Evolutionary conservation across 2,113 vertebrate genomes (phyloP).

Genomic region (Corythoichthys intestinalis): DNA sequence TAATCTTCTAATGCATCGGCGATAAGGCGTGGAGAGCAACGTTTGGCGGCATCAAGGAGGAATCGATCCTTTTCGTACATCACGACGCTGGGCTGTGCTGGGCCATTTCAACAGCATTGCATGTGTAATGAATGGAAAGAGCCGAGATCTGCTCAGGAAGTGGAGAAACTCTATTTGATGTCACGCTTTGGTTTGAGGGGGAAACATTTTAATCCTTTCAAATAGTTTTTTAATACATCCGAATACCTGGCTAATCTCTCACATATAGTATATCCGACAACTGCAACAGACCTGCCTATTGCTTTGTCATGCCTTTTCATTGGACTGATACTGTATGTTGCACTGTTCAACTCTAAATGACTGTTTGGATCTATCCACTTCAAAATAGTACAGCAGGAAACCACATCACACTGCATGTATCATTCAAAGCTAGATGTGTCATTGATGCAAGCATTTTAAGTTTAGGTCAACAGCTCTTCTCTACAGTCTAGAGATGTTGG

Average conservation of each 20-base stretch:
- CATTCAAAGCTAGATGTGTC: too few relatives aligned
- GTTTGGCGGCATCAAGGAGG: constrained; percentile 55
- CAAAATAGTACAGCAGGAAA: too few relatives aligned
- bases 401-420: too few relatives aligned
- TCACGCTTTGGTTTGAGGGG: constrained; percentile 49
- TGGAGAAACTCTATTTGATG: constrained; percentile 59
- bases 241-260: constrained; percentile 61
- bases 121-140: constrained; percentile 51
- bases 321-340: constrained; percentile 21
- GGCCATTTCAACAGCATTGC: constrained; percentile 52
- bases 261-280: constrained; percentile 50
- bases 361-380: too few relatives aligned
- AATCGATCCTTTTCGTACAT: constrained; percentile 66
- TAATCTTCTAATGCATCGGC: constrained; percentile 76
- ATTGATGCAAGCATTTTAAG: too few relatives aligned
- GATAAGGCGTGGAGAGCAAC: constrained; percentile 47
- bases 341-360: too few relatives aligned
- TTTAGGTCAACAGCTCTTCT: too few relatives aligned
- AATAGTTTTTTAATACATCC: constrained; percentile 69
- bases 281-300: constrained; percentile 36
- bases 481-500: too few relatives aligned
- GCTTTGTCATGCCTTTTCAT: constrained; percentile 52
- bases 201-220: constrained; percentile 67
- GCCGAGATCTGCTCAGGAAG: constrained; percentile 61
- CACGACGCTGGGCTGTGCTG: constrained; percentile 34